Evolutionary conservation across 2,113 vertebrate genomes (phyloP).

Genomic region (Pitta sordida): DNA sequence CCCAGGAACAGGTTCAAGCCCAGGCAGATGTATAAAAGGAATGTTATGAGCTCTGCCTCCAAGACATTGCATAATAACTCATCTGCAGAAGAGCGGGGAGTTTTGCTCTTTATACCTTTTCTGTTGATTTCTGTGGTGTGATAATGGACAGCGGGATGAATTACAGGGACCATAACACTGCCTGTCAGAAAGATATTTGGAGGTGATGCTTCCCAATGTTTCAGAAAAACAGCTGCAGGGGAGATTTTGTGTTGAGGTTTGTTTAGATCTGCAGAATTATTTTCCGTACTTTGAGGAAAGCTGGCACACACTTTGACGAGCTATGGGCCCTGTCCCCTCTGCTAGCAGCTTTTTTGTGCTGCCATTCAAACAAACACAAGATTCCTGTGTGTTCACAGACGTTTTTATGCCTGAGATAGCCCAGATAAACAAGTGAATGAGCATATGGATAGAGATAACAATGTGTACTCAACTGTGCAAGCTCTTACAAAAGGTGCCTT

Average conservation of each 20-base stretch:
- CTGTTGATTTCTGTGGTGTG: background rate
- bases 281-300: background rate
- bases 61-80: background rate
- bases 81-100: background rate
- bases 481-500: background rate
- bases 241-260: background rate
- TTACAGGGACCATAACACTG: accelerated
- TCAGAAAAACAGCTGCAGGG: background rate
- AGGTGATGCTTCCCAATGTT: background rate
- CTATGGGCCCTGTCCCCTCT: background rate
- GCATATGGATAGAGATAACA: background rate
- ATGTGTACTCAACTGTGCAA: background rate
- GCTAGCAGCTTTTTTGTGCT: background rate
- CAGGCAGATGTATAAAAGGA: background rate
- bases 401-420: background rate
- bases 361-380: background rate
- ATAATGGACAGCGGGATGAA: background rate
- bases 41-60: background rate
- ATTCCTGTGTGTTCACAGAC: background rate
- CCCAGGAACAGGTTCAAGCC: background rate
- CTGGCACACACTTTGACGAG: background rate
- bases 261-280: background rate
- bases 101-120: background rate
- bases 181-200: background rate
- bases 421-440: background rate